Evolutionary conservation across 2,888 invertebrate genomes (phyloP).

Genomic region (Drosophila putrida): DNA sequence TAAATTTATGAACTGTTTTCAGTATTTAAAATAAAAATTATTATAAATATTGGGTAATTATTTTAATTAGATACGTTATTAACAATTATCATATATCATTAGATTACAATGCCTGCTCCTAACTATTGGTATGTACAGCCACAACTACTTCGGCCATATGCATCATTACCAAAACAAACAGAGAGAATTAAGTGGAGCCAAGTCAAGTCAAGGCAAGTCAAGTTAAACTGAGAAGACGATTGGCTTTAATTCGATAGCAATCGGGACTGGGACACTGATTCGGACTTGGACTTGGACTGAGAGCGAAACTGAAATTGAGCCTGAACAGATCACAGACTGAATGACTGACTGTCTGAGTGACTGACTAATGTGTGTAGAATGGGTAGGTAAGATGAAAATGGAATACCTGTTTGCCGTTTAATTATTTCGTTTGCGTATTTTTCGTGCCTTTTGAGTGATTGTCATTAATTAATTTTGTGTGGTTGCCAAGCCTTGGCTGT

Average conservation of each 20-base stretch:
- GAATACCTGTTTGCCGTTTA: conserved; percentile 78
- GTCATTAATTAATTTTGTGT: conserved; percentile 81
- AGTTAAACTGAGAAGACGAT: conserved; percentile 14
- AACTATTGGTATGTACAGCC: conserved; percentile 28
- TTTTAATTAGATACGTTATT: conserved; percentile 10
- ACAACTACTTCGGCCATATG: conserved; percentile 37
- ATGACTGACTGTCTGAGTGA: conserved; percentile 25
- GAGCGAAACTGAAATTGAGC: conserved; percentile 34
- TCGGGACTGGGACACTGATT: conserved; percentile 17
- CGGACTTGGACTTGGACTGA: conserved; percentile 1
- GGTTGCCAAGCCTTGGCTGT: conserved; percentile 40
- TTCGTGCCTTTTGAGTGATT: conserved; percentile 78
- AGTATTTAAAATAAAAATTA: background rate
- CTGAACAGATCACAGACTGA: conserved; percentile 27
- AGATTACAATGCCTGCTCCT: conserved; percentile 14
- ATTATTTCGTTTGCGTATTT: conserved; percentile 81
- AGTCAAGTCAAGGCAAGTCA: conserved; percentile 19
- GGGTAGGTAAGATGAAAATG: conserved; percentile 63
- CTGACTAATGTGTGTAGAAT: conserved; percentile 73
- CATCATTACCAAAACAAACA: conserved; percentile 85
- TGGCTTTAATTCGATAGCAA: conserved; percentile 36
- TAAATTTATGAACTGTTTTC: background rate
- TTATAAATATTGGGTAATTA: background rate
- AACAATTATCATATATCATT: conserved; percentile 18
- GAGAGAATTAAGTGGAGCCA: conserved; percentile 62